Evolutionary conservation across 2,888 invertebrate species (phyloP), one percentile per base, ranked within the genome.

Genomic region (Cyaniris semiargus): DNA sequence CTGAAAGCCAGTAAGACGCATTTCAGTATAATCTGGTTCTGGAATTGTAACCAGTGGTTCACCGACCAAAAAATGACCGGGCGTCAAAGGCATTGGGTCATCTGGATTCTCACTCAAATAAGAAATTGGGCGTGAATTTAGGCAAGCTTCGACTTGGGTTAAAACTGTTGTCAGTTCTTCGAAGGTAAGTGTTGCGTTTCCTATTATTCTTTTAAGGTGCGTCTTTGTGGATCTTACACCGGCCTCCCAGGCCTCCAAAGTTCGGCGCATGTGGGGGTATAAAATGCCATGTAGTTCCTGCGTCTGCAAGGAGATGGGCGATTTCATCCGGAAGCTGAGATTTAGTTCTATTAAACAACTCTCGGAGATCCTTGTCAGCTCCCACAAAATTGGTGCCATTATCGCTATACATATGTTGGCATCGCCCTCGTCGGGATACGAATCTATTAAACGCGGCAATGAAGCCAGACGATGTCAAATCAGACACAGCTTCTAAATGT

Each of bases 171-270:
- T 7, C 66, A 78, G 56, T 23, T 78, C 78, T 70, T 78, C 76
- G 70, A n/a, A 76, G 6, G 76, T 78, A 13, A 78, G 53, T 5
- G 72, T 70, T 6, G 70, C 27, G 15, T 44, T 70, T 18, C 56
- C 58, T 15, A 77, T 18, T 23, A 76, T 56, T 31, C 75, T n/a
- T 70, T 70, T 66, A 31, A 78, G 48, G n/a, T 56, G 44, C 66
- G 48, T 76, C 6, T 81, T 81, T 1, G 75, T 60, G 4, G 76
- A 79, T 8, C 66, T 78, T 0, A 83, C 78, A 0, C 80, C 80
- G 8, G 81, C 79, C 70, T 83, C 83, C 83, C 82, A 82, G 21
- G 10, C 82, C 81, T 1, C 81, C 82, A 66, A 81, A 81, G 60
- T 81, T 79, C 6, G 81, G 80, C 27, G 78, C 76, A 15, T 77